A percentile compares a stretch with the other conserved stretches of the same genome.
These are phyloP conservation scores for Thunnus albacares DNA, from an alignment of 2,797 vertebrate genomes.

Conservation along the genomic window DNA sequence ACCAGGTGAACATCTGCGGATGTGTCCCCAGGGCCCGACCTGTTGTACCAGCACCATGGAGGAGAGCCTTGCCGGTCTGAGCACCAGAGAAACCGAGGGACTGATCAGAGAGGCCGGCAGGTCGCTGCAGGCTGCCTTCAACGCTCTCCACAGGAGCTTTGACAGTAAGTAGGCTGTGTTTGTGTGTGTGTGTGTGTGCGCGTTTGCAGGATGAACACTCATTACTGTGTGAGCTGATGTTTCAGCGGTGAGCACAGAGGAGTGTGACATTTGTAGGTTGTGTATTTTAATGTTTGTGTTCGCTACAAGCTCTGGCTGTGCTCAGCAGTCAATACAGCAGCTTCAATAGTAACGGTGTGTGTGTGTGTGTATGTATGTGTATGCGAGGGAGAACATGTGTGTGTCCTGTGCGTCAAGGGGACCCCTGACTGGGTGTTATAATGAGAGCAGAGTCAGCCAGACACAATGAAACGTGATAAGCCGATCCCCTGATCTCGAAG, in stretches of 20 bases:
- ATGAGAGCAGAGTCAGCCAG: conserved; percentile 82
- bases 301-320: conserved; percentile 47
- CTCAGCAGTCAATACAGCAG: conserved; percentile 28
- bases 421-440: conserved; percentile 82
- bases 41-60: conserved; percentile 97
- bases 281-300: conserved; percentile 60
- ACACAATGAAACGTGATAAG: conserved; percentile 84
- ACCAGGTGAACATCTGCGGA: conserved; percentile 94
- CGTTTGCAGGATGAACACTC: conserved; percentile 35
- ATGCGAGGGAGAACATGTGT: conserved; percentile 29
- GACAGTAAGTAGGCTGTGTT: conserved; percentile 88
- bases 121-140: conserved; percentile 88
- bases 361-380: conserved; percentile 32
- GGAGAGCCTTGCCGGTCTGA: conserved; percentile 91
- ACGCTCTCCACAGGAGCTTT: conserved; percentile 90
- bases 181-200: neutral
- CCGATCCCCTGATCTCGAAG: conserved; percentile 73
- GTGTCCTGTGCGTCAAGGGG: conserved; percentile 64
- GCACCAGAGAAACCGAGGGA: conserved; percentile 90
- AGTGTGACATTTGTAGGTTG: conserved; percentile 62
- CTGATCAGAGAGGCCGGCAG: conserved; percentile 91
- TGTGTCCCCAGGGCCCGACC: conserved; percentile 94
- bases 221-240: conserved; percentile 62
- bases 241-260: conserved; percentile 38
- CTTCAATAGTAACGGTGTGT: conserved; percentile 30